A percentile compares a stretch with the other conserved stretches of the same genome.
Evolutionary conservation across 2,888 invertebrate species (phyloP).

Genomic region (Troides aeacus): DNA sequence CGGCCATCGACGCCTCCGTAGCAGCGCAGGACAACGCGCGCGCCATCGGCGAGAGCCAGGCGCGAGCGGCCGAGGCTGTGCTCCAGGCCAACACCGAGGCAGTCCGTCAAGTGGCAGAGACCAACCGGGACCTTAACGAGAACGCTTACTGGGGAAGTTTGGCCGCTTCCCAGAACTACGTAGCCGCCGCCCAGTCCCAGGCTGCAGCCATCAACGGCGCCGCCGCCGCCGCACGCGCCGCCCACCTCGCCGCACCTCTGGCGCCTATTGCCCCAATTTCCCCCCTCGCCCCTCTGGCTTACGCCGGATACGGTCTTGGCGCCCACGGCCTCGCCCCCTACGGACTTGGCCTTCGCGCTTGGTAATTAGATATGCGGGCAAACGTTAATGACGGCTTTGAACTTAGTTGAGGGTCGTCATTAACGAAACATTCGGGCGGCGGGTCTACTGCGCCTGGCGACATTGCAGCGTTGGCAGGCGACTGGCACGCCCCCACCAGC

Average conservation of each 20-base stretch:
- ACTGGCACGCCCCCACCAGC: constrained; percentile 35
- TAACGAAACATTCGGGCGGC: constrained; percentile 33
- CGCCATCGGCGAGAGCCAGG: constrained; percentile 60
- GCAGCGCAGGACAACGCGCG: constrained; percentile 63
- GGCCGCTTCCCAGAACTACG: constrained; percentile 66
- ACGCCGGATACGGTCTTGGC: constrained; percentile 36
- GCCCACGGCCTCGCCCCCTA: constrained; percentile 13
- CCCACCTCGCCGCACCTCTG: constrained; percentile 37
- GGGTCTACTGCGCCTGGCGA: constrained; percentile 38
- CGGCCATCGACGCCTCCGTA: constrained; percentile 69
- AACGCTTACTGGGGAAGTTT: constrained; percentile 70
- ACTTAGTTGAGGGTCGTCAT: constrained; percentile 34
- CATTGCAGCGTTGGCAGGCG: constrained; percentile 7
- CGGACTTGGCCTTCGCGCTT: constrained; percentile 47
- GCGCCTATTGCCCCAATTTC: constrained; percentile 31
- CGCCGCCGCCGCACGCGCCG: constrained; percentile 50
- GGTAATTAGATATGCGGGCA: constrained; percentile 49
- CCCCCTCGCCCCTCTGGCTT: constrained; percentile 34
- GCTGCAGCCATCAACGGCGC: constrained; percentile 63
- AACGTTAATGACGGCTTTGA: constrained; percentile 32
- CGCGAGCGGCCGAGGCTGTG: constrained; percentile 65
- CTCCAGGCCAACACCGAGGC: constrained; percentile 65
- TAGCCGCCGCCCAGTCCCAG: constrained; percentile 72
- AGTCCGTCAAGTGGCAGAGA: constrained; percentile 59
- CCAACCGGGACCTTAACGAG: constrained; percentile 66